These are phyloP conservation scores for Eidolon helvum DNA, from an alignment of 2,113 vertebrate genomes.

Conservation along the genomic window DNA sequence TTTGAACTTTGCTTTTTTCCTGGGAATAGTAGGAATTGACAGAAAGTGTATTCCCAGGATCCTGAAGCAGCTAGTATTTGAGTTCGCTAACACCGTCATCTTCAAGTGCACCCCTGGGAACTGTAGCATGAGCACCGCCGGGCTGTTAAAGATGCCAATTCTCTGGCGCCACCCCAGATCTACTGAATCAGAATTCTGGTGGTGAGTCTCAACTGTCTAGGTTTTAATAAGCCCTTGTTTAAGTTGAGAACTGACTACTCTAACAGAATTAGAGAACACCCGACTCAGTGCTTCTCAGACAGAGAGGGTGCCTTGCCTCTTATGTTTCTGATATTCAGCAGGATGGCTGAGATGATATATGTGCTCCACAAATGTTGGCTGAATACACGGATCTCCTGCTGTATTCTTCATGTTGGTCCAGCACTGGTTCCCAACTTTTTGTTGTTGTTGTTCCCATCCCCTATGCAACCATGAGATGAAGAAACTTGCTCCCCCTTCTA, in stretches of 20 bases:
- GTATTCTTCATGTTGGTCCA: background rate
- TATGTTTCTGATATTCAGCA: background rate
- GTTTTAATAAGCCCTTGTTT: background rate
- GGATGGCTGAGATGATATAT: too few relatives aligned
- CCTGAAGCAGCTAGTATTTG: background rate
- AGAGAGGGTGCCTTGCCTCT: background rate
- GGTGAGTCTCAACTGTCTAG: background rate
- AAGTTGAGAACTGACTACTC: background rate
- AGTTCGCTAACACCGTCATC: background rate
- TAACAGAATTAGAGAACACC: background rate
- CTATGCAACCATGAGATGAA: background rate
- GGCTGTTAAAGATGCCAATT: background rate
- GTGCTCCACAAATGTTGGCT: background rate
- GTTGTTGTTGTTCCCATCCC: background rate
- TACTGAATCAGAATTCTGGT: background rate
- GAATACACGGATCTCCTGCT: background rate
- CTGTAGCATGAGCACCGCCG: background rate
- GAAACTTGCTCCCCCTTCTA: background rate
- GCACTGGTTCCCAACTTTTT: background rate
- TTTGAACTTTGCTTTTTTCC: background rate
- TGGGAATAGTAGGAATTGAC: background rate
- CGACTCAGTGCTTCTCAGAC: background rate
- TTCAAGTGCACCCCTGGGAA: too few relatives aligned
- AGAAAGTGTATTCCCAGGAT: background rate
- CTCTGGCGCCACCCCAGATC: rapidly evolving